Conservation (phyloP, 2,888 invertebrate species). For the Lochmaea crataegi region DNA sequence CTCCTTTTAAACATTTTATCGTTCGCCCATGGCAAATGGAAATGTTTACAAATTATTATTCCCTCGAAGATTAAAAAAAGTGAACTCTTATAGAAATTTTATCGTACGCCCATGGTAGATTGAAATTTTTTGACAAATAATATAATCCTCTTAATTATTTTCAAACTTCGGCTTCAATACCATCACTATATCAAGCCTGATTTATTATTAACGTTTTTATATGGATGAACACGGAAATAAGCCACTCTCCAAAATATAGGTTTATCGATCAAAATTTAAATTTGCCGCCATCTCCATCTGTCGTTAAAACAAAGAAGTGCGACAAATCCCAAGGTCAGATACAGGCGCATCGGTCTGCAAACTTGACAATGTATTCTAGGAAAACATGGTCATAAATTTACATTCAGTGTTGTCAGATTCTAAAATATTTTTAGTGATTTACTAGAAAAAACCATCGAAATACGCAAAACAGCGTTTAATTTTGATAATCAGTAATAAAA, state of each 20-base stretch:
- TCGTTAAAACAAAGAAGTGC: conserved; percentile 33
- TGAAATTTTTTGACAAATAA: no score
- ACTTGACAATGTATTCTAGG: conserved; percentile 15
- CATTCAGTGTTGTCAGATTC: not conserved
- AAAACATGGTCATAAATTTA: not conserved
- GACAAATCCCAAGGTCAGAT: conserved; percentile 49
- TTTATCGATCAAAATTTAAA: conserved; percentile 42
- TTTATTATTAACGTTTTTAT: no score
- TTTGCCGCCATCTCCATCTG: conserved; percentile 42
- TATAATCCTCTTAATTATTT: no score
- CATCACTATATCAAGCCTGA: no score
- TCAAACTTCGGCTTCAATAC: no score
- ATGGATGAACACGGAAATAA: not conserved
- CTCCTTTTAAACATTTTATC: no score
- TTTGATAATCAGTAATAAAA: not conserved
- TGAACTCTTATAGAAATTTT: no score
- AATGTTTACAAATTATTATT: no score
- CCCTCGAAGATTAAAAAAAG: no score
- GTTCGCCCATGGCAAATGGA: no score
- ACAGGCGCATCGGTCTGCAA: conserved; percentile 53
- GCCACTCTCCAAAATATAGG: not conserved
- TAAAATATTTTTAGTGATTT: not conserved
- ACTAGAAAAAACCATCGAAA: not conserved
- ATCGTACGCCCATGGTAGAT: no score
- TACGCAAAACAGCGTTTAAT: not conserved